Evolutionary conservation across 1,140 invertebrate genomes (phyloP).

Genomic region (Pinna nobilis): DNA sequence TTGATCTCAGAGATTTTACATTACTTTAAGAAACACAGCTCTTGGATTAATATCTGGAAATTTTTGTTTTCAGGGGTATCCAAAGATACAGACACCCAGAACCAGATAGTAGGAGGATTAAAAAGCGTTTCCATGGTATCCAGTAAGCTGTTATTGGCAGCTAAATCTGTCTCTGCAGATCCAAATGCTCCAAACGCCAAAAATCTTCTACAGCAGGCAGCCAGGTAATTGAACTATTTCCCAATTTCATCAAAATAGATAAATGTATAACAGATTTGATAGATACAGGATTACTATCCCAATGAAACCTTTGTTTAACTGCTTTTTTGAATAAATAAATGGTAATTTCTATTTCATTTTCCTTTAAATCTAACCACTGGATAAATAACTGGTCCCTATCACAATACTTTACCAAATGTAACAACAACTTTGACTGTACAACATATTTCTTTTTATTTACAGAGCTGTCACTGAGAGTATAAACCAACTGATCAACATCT

Average conservation of each 20-base stretch:
- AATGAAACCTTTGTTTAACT: background rate
- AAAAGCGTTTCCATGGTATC: constrained; percentile 92
- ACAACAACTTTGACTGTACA: no score
- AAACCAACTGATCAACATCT: constrained; percentile 90
- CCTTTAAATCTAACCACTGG: no score
- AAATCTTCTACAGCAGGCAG: constrained; percentile 90
- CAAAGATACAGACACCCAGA: constrained; percentile 68
- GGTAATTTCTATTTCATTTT: no score
- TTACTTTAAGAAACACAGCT: no score
- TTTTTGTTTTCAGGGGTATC: constrained; percentile 40
- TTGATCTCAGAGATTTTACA: no score
- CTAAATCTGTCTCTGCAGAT: constrained; percentile 92
- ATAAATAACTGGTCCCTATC: no score
- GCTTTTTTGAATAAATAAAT: no score
- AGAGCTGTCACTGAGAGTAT: constrained; percentile 91
- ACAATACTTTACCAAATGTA: no score
- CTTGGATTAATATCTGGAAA: background rate
- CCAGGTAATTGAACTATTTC: constrained; percentile 77
- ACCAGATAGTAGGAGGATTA: constrained; percentile 86
- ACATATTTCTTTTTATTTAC: constrained; percentile 20
- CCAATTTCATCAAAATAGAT: no score
- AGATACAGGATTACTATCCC: background rate
- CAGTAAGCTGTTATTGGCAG: constrained; percentile 89
- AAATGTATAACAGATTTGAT: no score
- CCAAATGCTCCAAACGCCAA: constrained; percentile 92